phyloP scores from a whole-genome alignment of 2,113 vertebrate genomes.

The Protobothrops flavoviridis region DNA sequence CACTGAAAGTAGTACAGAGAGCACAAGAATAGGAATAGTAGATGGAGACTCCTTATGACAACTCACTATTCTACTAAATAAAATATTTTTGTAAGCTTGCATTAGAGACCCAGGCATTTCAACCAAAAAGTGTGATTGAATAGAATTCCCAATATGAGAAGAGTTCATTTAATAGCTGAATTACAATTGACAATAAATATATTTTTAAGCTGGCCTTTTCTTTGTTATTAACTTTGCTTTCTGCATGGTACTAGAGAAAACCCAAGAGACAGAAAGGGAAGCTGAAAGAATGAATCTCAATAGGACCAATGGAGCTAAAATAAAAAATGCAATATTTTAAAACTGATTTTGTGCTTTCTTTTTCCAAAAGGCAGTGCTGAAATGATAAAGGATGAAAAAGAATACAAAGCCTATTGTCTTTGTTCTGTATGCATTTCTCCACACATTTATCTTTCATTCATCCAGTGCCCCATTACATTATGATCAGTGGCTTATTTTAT shows the following conservation, averaged over 20 bases:
- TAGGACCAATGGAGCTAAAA: conserved; percentile 61
- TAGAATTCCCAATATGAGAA: conserved; percentile 64
- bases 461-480: not conserved
- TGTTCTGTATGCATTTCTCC: not conserved
- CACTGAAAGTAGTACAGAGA: conserved; percentile 16
- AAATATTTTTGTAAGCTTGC: conserved; percentile 50
- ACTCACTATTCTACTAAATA: conserved; percentile 33
- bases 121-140: conserved; percentile 59
- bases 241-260: conserved; percentile 65
- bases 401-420: not conserved
- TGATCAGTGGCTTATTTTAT: not conserved
- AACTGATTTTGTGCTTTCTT: not conserved
- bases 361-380: not conserved
- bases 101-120: conserved; percentile 46
- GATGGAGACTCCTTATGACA: not conserved
- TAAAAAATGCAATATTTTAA: conserved; percentile 43
- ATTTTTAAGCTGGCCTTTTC: conserved; percentile 63
- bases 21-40: conserved; percentile 19
- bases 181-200: conserved; percentile 63
- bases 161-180: conserved; percentile 70
- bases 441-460: not conserved
- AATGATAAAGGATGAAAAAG: conserved; percentile 1
- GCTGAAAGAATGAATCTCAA: conserved; percentile 52
- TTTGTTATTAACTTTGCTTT: conserved; percentile 72
- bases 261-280: conserved; percentile 54